Evolutionary conservation across 2,797 vertebrate genomes (phyloP).

Genomic region (Mastacembelus armatus): DNA sequence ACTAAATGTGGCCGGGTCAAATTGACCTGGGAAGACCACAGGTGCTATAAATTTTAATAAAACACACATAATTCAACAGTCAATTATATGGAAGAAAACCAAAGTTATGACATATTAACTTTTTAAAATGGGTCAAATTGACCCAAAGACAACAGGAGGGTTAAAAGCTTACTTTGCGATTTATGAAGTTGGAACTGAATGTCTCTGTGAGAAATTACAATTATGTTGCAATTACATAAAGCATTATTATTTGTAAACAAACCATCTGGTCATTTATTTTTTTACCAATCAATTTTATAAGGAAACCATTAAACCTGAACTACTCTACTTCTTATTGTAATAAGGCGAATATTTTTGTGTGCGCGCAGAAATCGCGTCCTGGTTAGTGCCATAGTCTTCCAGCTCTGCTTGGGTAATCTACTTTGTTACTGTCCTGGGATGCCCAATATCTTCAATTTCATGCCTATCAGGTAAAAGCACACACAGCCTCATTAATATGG

Average conservation of each 20-base stretch:
- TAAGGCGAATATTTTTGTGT: not conserved
- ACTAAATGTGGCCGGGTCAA: no score
- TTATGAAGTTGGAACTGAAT: not conserved
- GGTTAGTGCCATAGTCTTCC: slow-evolving; percentile 89
- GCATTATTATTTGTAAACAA: not conserved
- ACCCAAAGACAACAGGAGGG: no score
- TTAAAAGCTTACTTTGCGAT: not conserved
- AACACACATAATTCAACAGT: no score
- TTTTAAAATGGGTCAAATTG: no score
- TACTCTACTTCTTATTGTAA: not conserved
- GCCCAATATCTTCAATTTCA: slow-evolving; percentile 94
- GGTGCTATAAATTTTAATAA: no score
- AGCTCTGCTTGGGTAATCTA: slow-evolving; percentile 88
- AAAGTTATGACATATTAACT: no score
- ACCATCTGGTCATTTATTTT: not conserved
- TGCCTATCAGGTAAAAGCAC: slow-evolving; percentile 88
- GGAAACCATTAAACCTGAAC: not conserved
- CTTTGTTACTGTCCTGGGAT: slow-evolving; percentile 93
- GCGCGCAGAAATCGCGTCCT: slow-evolving; percentile 86
- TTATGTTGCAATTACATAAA: not conserved
- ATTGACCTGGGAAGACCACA: no score
- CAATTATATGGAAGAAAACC: no score
- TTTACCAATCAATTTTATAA: not conserved
- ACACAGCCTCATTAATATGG: not conserved
- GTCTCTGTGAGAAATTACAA: not conserved